Conservation (phyloP, 2,113 vertebrate genomes). For the Ailurus styani region DNA sequence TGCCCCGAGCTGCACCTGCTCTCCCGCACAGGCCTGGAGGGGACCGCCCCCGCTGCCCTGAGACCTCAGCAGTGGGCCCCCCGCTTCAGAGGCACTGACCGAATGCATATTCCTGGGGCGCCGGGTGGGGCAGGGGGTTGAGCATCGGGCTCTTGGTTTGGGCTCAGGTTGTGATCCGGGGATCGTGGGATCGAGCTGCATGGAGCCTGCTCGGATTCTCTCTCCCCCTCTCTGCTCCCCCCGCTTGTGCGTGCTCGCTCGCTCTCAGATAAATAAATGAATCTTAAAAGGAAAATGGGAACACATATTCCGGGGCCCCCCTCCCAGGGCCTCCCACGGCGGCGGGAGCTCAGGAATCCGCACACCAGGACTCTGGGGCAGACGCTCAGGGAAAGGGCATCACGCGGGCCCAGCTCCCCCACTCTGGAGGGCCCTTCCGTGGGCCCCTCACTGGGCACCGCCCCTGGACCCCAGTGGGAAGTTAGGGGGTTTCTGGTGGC, state of each 20-base stretch:
- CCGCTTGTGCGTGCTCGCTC: no score
- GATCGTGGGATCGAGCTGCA: fast-evolving
- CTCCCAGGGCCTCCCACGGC: no score
- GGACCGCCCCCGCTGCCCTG: not conserved
- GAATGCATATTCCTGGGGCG: not conserved
- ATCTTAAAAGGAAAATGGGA: not conserved
- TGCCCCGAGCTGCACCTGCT: not conserved
- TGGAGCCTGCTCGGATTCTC: not conserved
- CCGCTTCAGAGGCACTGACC: no score
- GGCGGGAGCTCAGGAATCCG: not conserved
- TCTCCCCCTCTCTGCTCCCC: not conserved
- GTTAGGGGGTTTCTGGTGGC: no score
- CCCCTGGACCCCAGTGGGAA: no score
- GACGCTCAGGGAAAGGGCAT: not conserved
- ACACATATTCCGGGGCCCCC: not conserved
- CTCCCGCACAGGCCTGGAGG: not conserved
- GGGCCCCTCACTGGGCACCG: no score
- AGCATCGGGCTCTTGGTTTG: not conserved
- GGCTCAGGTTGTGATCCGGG: not conserved
- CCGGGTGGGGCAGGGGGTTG: fast-evolving
- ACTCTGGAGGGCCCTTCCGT: no score
- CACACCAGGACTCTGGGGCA: not conserved
- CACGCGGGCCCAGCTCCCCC: not conserved
- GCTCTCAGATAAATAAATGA: not conserved
- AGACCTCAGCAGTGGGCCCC: not conserved